Conservation (phyloP, 1,140 invertebrate genomes). For the Diachasma alloeum region DNA sequence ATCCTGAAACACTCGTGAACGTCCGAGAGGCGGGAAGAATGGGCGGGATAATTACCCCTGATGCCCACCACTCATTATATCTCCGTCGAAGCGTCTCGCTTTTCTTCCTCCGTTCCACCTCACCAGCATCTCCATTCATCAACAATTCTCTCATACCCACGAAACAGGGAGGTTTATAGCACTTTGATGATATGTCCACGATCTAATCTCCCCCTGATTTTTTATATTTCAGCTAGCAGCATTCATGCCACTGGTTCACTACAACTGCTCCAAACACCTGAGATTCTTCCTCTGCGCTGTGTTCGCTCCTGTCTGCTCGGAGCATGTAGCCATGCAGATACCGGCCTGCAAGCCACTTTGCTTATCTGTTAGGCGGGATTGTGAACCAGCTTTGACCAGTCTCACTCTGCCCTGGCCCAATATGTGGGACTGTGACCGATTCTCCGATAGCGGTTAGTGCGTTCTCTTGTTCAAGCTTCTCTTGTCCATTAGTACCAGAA, state of each 20-base stretch:
- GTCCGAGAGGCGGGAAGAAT: constrained; percentile 60
- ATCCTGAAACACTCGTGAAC: constrained; percentile 11
- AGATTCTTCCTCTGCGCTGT: constrained; percentile 91
- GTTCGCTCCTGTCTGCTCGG: constrained; percentile 91
- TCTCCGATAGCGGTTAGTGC: constrained; percentile 51
- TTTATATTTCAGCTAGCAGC: constrained; percentile 71
- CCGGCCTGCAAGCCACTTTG: constrained; percentile 88
- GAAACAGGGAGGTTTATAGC: not conserved
- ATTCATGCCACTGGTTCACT: constrained; percentile 81
- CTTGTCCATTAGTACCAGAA: too few species aligned
- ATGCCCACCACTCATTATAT: constrained; percentile 61
- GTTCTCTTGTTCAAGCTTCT: too few species aligned
- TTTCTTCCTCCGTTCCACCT: constrained; percentile 36
- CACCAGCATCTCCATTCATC: not conserved
- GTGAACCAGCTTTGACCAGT: constrained; percentile 77
- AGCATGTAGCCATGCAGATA: constrained; percentile 84
- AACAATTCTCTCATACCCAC: not conserved
- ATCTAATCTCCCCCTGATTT: constrained; percentile 5
- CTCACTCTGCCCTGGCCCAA: constrained; percentile 78
- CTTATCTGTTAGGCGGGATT: constrained; percentile 80
- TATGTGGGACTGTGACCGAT: constrained; percentile 76
- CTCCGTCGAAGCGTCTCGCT: constrained; percentile 36
- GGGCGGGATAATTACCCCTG: constrained; percentile 64
- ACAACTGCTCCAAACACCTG: constrained; percentile 86
- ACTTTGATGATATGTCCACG: not conserved